Conservation (phyloP, 2,888 invertebrate species). For the Myathropa florea region DNA sequence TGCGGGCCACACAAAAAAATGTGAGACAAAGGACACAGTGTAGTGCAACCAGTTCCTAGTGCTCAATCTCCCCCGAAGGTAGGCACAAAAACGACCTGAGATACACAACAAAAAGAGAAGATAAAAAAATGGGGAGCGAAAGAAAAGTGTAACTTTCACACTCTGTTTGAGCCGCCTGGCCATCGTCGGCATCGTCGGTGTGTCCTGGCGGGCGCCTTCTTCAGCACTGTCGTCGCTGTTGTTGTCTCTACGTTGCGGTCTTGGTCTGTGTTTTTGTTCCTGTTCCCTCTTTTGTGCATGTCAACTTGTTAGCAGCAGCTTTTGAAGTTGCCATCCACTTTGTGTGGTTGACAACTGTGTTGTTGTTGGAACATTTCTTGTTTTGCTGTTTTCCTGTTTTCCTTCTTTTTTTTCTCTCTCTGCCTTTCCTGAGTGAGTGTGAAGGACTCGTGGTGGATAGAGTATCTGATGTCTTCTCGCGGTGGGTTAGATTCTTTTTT, state of each 20-base stretch:
- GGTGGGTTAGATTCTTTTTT: not conserved
- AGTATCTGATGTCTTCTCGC: not conserved
- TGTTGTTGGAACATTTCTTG: conserved; percentile 29
- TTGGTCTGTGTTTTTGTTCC: conserved; percentile 2
- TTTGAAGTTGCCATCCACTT: conserved; percentile 67
- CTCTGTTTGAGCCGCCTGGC: conserved; percentile 37
- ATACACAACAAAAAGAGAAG: not conserved
- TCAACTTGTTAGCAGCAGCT: conserved; percentile 67
- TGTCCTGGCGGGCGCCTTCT: conserved; percentile 63
- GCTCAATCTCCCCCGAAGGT: not conserved
- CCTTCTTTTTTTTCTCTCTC: too few species aligned
- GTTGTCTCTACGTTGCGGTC: not conserved
- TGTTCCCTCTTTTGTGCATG: conserved; percentile 29
- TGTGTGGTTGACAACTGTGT: conserved; percentile 68
- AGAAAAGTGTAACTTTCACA: conserved; percentile 66
- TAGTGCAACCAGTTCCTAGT: not conserved
- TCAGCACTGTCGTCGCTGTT: not conserved
- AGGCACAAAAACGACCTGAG: not conserved
- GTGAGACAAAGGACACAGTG: not conserved
- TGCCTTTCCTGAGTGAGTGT: not conserved
- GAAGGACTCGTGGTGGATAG: not conserved
- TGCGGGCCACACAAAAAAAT: conserved; percentile 4
- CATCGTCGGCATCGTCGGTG: conserved; percentile 30
- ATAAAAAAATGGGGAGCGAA: conserved; percentile 20
- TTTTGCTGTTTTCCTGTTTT: conserved; percentile 35